A percentile compares a stretch with the other conserved stretches of the same genome.
These are phyloP conservation scores for Crocidura indochinensis DNA, from an alignment of 2,797 vertebrate species.

Conservation along the genomic window DNA sequence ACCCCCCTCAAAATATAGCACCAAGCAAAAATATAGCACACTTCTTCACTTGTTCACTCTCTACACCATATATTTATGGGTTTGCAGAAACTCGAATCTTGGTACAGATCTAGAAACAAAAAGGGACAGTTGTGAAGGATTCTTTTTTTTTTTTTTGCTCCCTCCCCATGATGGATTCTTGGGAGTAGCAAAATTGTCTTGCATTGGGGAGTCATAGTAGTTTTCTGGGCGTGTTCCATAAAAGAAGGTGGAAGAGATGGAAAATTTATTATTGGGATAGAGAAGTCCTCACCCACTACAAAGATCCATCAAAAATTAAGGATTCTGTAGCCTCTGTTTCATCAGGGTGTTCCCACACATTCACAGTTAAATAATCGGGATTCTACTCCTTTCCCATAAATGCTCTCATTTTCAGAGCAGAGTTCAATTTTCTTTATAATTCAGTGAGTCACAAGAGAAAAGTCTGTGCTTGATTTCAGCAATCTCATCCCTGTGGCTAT, in stretches of 20 bases:
- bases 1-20: no score
- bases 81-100: background rate
- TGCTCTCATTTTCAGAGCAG: background rate
- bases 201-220: no score
- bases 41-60: background rate
- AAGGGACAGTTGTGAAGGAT: background rate
- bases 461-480: background rate
- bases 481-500: background rate
- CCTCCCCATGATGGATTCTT: background rate
- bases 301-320: background rate
- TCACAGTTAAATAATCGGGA: background rate
- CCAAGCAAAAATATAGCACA: no score
- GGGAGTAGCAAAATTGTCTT: background rate
- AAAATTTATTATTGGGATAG: background rate
- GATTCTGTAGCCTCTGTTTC: background rate
- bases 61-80: background rate
- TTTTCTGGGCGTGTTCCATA: background rate
- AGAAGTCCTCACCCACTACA: background rate
- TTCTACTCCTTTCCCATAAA: background rate
- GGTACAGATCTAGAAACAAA: background rate
- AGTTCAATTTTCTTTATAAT: background rate
- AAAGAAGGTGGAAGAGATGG: rapidly evolving
- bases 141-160: no score
- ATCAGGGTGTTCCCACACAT: background rate
- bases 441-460: background rate